Percentiles rank a stretch among this genome's conserved stretches.
Conservation (phyloP, 2,113 vertebrate genomes). For the Hippocampus zosterae region DNA sequence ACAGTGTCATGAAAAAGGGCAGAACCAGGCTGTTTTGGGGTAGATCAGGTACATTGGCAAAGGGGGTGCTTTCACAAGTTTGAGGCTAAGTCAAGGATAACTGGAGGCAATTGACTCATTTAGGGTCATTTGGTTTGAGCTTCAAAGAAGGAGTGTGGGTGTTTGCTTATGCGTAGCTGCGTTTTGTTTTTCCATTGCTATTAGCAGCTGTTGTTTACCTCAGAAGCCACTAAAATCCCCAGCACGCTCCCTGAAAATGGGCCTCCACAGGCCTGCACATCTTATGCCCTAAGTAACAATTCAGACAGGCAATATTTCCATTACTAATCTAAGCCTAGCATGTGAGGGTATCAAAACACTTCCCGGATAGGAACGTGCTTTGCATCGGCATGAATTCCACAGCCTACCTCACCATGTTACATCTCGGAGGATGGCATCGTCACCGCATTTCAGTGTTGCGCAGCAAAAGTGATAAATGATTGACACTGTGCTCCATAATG, state of each 20-base stretch:
- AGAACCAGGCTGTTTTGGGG: too few species aligned
- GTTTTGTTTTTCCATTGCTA: slow-evolving; percentile 23
- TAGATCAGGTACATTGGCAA: too few species aligned
- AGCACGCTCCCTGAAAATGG: slow-evolving; percentile 49
- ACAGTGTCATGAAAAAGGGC: too few species aligned
- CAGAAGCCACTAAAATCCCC: slow-evolving; percentile 41
- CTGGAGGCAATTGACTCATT: not conserved
- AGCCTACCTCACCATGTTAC: slow-evolving; percentile 21
- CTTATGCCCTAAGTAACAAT: slow-evolving; percentile 31
- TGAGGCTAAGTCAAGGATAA: not conserved
- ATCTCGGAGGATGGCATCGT: slow-evolving; percentile 25
- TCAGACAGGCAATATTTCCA: slow-evolving; percentile 42
- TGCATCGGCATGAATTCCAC: slow-evolving; percentile 34
- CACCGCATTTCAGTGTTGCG: not conserved
- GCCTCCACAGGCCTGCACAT: slow-evolving; percentile 32
- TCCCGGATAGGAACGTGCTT: slow-evolving; percentile 33
- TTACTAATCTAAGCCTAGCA: slow-evolving; percentile 34
- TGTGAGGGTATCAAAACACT: slow-evolving; percentile 41
- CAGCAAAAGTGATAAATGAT: not conserved
- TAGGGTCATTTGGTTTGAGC: not conserved
- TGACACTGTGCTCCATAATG: not conserved
- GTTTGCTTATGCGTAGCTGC: not conserved
- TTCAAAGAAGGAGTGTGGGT: not conserved
- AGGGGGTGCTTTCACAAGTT: not conserved
- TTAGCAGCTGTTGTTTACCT: slow-evolving; percentile 38